Evolutionary conservation across 2,888 invertebrate species (phyloP).

Genomic region (Sycophila texana): DNA sequence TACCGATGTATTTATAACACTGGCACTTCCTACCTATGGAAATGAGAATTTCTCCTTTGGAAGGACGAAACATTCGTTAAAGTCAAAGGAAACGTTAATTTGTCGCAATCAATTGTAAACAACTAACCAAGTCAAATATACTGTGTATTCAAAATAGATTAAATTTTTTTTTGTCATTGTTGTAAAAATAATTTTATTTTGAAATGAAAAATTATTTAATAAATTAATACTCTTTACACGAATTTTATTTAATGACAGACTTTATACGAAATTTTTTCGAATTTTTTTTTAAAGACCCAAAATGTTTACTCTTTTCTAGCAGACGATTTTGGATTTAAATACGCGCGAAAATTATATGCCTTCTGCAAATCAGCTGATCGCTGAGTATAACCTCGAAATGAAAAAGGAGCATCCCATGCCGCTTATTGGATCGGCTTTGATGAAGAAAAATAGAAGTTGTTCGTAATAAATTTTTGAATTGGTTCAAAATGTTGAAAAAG

Average conservation of each 20-base stretch:
- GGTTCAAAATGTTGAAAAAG: constrained; percentile 42
- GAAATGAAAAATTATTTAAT: neutral
- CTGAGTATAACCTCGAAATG: constrained; percentile 36
- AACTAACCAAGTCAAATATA: constrained; percentile 6
- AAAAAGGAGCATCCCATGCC: neutral
- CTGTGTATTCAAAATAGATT: neutral
- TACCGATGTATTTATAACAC: neutral
- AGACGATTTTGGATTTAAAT: neutral
- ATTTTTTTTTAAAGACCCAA: neutral
- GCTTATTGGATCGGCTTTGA: neutral
- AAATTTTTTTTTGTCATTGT: too few relatives aligned
- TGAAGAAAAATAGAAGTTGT: too few relatives aligned
- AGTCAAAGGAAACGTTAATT: constrained; percentile 15
- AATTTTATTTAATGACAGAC: too few relatives aligned
- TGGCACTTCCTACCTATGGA: neutral
- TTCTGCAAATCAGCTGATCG: constrained; percentile 20
- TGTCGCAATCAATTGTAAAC: constrained; percentile 17
- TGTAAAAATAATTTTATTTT: neutral
- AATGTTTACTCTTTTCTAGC: neutral
- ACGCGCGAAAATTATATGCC: constrained; percentile 17
- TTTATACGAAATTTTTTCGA: neutral
- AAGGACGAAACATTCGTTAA: constrained; percentile 39
- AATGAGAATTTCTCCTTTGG: constrained; percentile 28
- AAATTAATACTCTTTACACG: neutral
- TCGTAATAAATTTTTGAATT: neutral